Base-by-base conservation (phyloP, 1,140 invertebrate genomes). In the Mactra quadrangularis region DNA sequence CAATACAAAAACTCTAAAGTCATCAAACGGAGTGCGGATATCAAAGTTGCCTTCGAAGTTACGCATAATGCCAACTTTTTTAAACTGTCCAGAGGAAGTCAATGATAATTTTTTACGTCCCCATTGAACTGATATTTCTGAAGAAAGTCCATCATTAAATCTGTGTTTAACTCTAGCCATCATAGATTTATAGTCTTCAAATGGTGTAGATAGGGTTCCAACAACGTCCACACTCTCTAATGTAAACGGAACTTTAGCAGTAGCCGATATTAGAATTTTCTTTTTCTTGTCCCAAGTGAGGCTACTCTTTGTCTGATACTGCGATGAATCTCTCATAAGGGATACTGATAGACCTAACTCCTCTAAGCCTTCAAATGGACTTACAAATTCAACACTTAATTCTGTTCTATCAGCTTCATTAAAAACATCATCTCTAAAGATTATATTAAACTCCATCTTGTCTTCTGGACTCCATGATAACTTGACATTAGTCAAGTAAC, bases 21-120 rank as follows among this genome's bases (percentile, higher is more conserved):
- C 27, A 66, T 86, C 53, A 57, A 92, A 89, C 22, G 91, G 91
- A 29, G 90, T 89, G 27, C 59, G 82, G 0, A 91, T 7, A 27
- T 74, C 75, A 0, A 92, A 9, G 25, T 68, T 81, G 19, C 77
- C 82, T 27, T 47, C 72, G 22, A 85, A 38, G 25, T 53, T 81
- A 0, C 59, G 60, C 1, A 38, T 22, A 7, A 38, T 53, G 9
- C 47, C 15, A 15, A 55, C 47, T 17, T n/a, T 52, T 38, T 60
- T 53, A n/a, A 62, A 31, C 27, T 31, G 1, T 31, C 79, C 83
- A 29, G 27, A 25, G 11, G 64, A 57, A 13, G 31, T 59, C 9
- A 85, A 15, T 4, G 81, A 74, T 2, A 87, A 38, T n/a, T 57
- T 60, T 11, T 75, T 60, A 50, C 50, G 22, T n/a, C 79, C 79